phyloP scores from a whole-genome alignment of 2,888 invertebrate species.

The Cremastobaeus sp. region DNA sequence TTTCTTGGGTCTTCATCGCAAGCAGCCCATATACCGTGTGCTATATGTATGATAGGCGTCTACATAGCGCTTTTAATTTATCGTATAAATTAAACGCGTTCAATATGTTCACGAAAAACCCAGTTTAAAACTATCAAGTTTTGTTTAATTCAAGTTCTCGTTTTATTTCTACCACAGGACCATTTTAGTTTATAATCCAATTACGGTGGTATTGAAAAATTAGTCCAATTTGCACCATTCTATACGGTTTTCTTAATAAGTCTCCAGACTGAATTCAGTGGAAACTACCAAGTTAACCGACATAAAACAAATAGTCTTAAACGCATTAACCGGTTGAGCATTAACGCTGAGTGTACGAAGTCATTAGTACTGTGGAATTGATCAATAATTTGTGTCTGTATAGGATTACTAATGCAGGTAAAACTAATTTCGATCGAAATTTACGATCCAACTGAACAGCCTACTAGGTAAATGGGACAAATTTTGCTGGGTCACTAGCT shows the following conservation, averaged over 20 bases:
- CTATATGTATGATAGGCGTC: constrained; percentile 48
- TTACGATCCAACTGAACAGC: constrained; percentile 45
- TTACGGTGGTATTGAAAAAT: too few species aligned
- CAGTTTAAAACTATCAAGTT: too few species aligned
- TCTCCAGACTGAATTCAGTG: neutral
- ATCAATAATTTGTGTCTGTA: constrained; percentile 45
- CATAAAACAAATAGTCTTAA: constrained; percentile 20
- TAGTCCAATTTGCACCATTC: too few species aligned
- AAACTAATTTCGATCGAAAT: constrained; percentile 55
- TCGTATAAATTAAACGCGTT: too few species aligned
- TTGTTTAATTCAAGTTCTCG: too few species aligned
- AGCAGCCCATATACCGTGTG: constrained; percentile 27
- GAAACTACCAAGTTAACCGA: neutral
- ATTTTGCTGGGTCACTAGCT: constrained; percentile 36
- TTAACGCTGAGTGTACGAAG: constrained; percentile 39
- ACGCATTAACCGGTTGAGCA: constrained; percentile 36
- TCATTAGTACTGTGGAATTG: constrained; percentile 44
- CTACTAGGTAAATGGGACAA: constrained; percentile 47
- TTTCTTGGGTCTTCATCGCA: constrained; percentile 67
- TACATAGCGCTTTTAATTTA: constrained; percentile 22
- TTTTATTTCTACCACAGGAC: too few species aligned
- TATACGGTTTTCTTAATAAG: too few species aligned
- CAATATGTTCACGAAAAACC: too few species aligned
- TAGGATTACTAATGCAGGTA: constrained; percentile 28
- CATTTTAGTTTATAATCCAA: too few species aligned